These are phyloP conservation scores for Linnaemya vulpina DNA, from an alignment of 2,888 invertebrate genomes.

Conservation along the genomic window DNA sequence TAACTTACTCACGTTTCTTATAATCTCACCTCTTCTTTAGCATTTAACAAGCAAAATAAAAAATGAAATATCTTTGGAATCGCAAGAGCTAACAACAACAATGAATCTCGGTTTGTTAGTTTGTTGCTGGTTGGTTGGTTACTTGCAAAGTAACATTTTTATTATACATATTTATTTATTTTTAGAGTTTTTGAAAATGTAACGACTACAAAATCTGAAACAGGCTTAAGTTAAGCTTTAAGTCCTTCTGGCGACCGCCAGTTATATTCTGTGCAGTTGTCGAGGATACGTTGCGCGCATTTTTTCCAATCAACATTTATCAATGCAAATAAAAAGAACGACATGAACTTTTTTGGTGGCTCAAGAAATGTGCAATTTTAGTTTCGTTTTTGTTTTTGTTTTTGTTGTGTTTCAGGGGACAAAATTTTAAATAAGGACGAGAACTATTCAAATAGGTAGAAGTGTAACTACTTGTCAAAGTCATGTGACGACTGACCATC, in stretches of 20 bases:
- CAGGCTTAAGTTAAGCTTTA: conserved; percentile 39
- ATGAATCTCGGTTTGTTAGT: conserved; percentile 1
- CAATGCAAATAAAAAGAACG: neutral
- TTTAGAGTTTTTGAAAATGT: conserved; percentile 25
- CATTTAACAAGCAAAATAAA: neutral
- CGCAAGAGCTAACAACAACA: conserved; percentile 15
- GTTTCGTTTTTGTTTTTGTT: neutral
- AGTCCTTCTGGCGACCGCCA: conserved; percentile 54
- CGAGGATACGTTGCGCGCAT: conserved; percentile 30
- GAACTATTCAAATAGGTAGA: neutral
- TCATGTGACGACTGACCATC: too few relatives aligned
- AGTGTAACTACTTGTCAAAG: too few relatives aligned
- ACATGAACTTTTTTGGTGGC: too few relatives aligned
- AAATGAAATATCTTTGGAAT: conserved; percentile 25
- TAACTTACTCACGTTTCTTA: conserved; percentile 38
- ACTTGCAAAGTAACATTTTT: conserved; percentile 35
- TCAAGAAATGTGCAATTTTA: neutral
- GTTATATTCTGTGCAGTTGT: neutral
- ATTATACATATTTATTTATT: conserved; percentile 35
- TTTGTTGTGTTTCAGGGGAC: neutral
- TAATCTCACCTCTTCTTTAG: conserved; percentile 7
- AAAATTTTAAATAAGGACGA: conserved; percentile 6
- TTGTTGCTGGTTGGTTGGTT: neutral
- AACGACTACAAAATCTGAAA: conserved; percentile 39
- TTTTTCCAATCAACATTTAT: conserved; percentile 26